Base-by-base conservation (phyloP, 2,888 invertebrate species). In the Parnassius smintheus region DNA sequence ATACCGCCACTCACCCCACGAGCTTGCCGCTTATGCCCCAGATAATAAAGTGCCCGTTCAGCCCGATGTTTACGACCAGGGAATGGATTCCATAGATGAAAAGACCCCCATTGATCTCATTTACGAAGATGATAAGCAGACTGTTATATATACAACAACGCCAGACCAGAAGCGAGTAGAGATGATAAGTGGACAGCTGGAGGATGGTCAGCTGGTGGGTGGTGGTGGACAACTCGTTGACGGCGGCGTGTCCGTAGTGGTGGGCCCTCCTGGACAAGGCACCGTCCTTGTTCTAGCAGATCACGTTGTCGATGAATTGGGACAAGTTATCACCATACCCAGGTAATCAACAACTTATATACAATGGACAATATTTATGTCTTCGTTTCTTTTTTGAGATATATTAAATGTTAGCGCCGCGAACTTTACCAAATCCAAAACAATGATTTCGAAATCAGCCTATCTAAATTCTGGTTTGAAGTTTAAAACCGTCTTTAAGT, bases 81-180 rank as follows among this genome's bases (percentile, higher is more conserved):
- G 89, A 69, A 86, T 92, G 92, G 86, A 90, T 70, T 86, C 88
- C 13, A 87, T 92, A 44, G 94, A 95, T 75, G 94, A 94, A 82
- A 95, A 95, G 78, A 95, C 92, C 59, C 95, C 96, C 72, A 96
- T 96, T 81, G 96, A 96, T 83, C 90, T 96, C 75, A 96, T 96
- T 75, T 96, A 96, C 85, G 96, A 96, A 78, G 96, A 96, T 76
- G 96, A 96, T 55, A 96, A 96, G 79, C 96, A 96, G 81, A 96
- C 96, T 2, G 96, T 96, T 65, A 96, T 96, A 81, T 96, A 96
- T 75, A 96, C 96, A 59, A 95, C 95, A 65, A 94, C 94, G 11
- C 95, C 95, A 64, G 96, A 96, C 78, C 96, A 96, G 78, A 96
- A 96, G 82, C 94, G 96, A 54, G 94, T 96, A 53, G 96, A 96